Conservation (phyloP, 2,113 vertebrate species). For the Amia ocellicauda region DNA sequence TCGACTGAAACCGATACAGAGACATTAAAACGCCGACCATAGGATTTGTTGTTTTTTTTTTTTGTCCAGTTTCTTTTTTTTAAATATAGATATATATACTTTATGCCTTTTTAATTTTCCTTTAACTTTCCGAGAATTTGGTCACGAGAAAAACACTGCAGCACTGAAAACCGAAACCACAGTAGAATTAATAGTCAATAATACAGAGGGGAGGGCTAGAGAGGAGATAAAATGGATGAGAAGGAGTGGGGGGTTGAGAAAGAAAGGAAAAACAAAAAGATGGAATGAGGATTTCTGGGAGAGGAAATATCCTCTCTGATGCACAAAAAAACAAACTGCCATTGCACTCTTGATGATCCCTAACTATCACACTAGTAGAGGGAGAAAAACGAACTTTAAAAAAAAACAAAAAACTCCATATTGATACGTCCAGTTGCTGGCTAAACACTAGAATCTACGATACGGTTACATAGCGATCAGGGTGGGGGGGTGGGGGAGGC, state of each 20-base stretch:
- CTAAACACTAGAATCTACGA: conserved; percentile 33
- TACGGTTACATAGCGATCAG: conserved; percentile 19
- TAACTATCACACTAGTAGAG: conserved; percentile 17
- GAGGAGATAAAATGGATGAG: neutral
- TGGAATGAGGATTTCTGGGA: conserved; percentile 18
- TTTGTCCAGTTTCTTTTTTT: conserved; percentile 15
- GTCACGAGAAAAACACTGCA: conserved; percentile 50
- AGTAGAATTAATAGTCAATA: conserved; percentile 30
- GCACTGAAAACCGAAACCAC: conserved; percentile 42
- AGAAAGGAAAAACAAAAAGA: conserved; percentile 15
- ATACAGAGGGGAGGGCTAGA: neutral
- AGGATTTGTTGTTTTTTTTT: conserved; percentile 14
- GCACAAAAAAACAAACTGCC: conserved; percentile 30
- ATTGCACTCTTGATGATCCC: conserved; percentile 7
- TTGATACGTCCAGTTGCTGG: conserved; percentile 26
- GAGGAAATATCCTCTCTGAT: conserved; percentile 7
- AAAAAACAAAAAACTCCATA: conserved; percentile 11
- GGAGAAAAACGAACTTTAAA: neutral
- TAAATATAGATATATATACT: neutral
- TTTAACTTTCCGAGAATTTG: conserved; percentile 43
- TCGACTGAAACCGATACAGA: conserved; percentile 24
- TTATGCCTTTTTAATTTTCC: conserved; percentile 24
- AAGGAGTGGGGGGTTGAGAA: no score
- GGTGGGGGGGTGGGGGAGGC: conserved; percentile 25
- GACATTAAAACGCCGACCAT: conserved; percentile 24